Evolutionary conservation across 2,797 vertebrate species (phyloP).

Genomic region (Poeciliopsis infans): DNA sequence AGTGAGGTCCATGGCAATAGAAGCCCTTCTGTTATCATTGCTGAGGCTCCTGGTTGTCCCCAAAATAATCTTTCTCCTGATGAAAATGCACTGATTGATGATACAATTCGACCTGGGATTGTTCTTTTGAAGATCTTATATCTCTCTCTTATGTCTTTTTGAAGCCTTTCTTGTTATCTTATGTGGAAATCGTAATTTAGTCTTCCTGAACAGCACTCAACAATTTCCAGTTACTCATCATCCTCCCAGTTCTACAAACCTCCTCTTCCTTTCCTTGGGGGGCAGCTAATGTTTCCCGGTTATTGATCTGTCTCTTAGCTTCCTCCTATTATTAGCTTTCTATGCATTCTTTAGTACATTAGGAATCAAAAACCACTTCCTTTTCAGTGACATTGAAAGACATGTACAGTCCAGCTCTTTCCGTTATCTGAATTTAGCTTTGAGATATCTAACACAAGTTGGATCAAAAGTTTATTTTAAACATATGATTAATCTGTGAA

Average conservation of each 20-base stretch:
- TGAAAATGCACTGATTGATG: constrained; percentile 40
- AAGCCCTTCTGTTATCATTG: constrained; percentile 4
- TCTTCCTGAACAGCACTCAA: constrained; percentile 18
- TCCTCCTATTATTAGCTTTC: constrained; percentile 73
- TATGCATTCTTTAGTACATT: constrained; percentile 51
- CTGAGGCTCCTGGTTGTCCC: constrained; percentile 46
- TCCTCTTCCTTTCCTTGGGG: constrained; percentile 47
- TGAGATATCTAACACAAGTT: not conserved
- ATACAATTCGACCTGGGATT: constrained; percentile 26
- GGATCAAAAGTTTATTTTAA: not conserved
- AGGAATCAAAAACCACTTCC: constrained; percentile 43
- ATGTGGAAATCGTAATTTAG: constrained; percentile 22
- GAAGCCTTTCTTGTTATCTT: not conserved
- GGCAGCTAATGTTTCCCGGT: constrained; percentile 71
- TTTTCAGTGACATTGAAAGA: constrained; percentile 19
- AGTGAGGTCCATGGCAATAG: constrained; percentile 29
- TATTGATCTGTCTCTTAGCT: constrained; percentile 75
- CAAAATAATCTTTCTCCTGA: constrained; percentile 49
- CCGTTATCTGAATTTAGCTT: not conserved
- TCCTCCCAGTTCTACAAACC: constrained; percentile 35
- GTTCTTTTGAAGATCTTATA: constrained; percentile 6
- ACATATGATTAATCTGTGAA: not conserved
- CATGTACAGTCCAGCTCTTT: constrained; percentile 21
- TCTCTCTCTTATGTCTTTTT: constrained; percentile 7
- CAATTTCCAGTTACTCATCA: not conserved